Base-by-base conservation (phyloP, 2,113 vertebrate species). In the Nestor notabilis region DNA sequence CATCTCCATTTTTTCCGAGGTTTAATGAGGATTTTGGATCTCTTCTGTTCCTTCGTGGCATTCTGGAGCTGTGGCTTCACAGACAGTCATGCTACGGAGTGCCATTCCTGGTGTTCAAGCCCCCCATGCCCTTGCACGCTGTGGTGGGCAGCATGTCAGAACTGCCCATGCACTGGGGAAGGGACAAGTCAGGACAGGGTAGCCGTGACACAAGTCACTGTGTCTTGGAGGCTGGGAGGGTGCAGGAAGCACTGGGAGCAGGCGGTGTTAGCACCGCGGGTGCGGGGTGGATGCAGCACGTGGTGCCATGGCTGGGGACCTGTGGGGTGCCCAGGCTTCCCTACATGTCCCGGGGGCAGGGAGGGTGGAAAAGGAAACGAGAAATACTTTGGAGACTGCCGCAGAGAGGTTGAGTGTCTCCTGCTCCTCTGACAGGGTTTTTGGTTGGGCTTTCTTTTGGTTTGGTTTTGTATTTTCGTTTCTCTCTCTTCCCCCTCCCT, bases 121-220 rank as follows among this genome's bases (percentile, higher is more conserved):
- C 17, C 64, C 29, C 84, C 3, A 1, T 31, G 56, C 21, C 61
- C 27, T 21, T 37, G 33, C 50, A 15, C 0, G 1, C 47, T 56
- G 72, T 2, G 4, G 21, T 5, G 4, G 43, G 37, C 61, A 92
- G 76, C 31, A 28, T 0, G 0, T 33, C 2, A 1, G 13, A 47
- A 43, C 46, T 69, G 21, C 70, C 56, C 16, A 53, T 60, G 31
- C 13, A 17, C 23, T 3, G 3, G 16, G 21, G 63, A 93, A 64
- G 15, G 41, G 14, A 49, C 15, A 14, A 55, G 41, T 25, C 4
- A 2, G 74, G 31, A 58, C 23, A 82, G 12, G 35, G 44, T 27
- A 31, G 53, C 0, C 0, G 47, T 29, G 55, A 33, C 82, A 46
- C 17, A 31, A 17, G 1, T 9, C 14, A 23, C 14, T 0, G 0